A percentile compares a stretch with the other conserved stretches of the same genome.
Evolutionary conservation across 1,140 invertebrate species (phyloP).

Genomic region (Drosophila rhopaloa): DNA sequence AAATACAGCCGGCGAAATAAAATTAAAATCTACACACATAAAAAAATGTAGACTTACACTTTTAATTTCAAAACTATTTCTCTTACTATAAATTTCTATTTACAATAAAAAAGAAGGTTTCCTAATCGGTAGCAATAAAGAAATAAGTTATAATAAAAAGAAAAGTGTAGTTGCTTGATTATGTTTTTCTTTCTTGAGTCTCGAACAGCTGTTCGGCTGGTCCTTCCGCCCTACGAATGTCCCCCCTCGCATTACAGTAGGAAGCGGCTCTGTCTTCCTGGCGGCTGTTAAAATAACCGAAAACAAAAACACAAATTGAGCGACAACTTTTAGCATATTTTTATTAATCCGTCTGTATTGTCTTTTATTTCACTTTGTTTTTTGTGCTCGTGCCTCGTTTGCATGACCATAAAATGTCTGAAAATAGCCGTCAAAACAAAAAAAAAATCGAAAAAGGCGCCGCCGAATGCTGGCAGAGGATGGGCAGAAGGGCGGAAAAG

Average conservation of each 20-base stretch:
- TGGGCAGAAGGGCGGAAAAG: too few relatives aligned
- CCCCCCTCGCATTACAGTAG: not conserved
- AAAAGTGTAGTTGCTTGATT: not conserved
- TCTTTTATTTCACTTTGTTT: slow-evolving; percentile 23
- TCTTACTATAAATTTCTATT: too few relatives aligned
- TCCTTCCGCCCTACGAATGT: slow-evolving; percentile 42
- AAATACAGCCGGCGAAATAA: slow-evolving; percentile 33
- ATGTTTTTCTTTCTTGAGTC: slow-evolving; percentile 7
- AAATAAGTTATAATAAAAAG: not conserved
- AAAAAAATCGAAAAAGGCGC: not conserved
- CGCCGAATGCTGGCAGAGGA: not conserved
- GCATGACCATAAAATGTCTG: slow-evolving; percentile 58
- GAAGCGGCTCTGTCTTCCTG: not conserved
- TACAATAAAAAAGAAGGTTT: too few relatives aligned
- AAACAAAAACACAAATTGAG: not conserved
- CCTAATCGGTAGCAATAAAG: too few relatives aligned
- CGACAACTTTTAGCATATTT: slow-evolving; percentile 28
- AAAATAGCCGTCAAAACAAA: slow-evolving; percentile 57
- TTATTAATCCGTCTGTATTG: slow-evolving; percentile 23
- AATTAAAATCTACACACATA: not conserved
- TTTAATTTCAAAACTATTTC: too few relatives aligned
- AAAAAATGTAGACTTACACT: not conserved
- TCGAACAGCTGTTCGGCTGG: slow-evolving; percentile 33
- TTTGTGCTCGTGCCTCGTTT: slow-evolving; percentile 50
- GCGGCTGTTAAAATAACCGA: slow-evolving; percentile 16